Evolutionary conservation across 2,888 invertebrate species (phyloP).

Genomic region (Tromatobia lineatoria): DNA sequence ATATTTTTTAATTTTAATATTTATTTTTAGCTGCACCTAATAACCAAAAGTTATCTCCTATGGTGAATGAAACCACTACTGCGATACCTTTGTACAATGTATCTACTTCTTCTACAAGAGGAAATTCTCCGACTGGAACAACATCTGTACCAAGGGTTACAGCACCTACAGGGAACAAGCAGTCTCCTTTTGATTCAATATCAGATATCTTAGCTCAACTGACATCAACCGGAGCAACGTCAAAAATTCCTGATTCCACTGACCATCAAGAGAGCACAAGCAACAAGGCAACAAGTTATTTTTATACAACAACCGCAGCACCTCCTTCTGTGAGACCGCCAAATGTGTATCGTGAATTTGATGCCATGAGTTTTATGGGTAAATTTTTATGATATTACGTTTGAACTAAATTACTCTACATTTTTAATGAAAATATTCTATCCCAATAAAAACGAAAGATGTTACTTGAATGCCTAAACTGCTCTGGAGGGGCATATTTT

Average conservation of each 20-base stretch:
- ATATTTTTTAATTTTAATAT: neutral
- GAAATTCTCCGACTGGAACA: constrained; percentile 7
- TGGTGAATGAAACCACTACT: constrained; percentile 28
- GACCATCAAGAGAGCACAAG: neutral
- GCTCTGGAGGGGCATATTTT: too few relatives aligned
- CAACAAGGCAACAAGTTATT: too few relatives aligned
- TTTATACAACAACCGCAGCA: constrained; percentile 35
- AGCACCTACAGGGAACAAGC: neutral
- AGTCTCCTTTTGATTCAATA: neutral
- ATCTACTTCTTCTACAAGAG: neutral
- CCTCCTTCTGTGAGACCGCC: constrained; percentile 23
- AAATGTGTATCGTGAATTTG: constrained; percentile 33
- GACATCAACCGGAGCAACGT: constrained; percentile 5
- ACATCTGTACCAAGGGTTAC: neutral
- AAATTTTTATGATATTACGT: neutral
- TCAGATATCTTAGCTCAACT: neutral
- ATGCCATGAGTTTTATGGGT: constrained; percentile 51
- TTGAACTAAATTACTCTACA: neutral
- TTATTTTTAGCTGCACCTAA: constrained; percentile 35
- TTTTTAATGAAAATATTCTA: neutral
- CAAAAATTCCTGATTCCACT: neutral
- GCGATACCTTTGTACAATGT: constrained; percentile 26
- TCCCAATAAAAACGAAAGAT: too few relatives aligned
- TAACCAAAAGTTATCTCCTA: neutral
- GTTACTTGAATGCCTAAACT: too few relatives aligned